Percentiles rank a stretch among this genome's conserved stretches.
Evolutionary conservation across 2,888 invertebrate genomes (phyloP).

Genomic region (Autographa pulchrina): DNA sequence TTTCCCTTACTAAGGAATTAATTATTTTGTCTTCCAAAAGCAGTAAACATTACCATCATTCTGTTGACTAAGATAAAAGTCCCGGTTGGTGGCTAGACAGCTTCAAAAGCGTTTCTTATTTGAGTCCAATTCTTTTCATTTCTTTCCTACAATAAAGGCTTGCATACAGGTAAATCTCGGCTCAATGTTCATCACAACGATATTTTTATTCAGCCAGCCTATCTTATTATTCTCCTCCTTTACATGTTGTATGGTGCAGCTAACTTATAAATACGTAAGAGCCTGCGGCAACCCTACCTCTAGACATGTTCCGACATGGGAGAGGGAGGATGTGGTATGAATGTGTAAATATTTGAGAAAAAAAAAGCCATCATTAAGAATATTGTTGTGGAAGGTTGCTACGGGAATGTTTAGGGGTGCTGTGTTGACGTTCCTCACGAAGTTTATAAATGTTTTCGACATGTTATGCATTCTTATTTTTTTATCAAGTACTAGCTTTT

Average conservation of each 20-base stretch:
- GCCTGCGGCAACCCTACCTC: conserved; percentile 62
- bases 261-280: conserved; percentile 49
- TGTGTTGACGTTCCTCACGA: conserved; percentile 59
- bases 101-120: neutral
- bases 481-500: conserved; percentile 20
- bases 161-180: neutral
- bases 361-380: conserved; percentile 68
- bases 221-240: conserved; percentile 21
- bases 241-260: conserved; percentile 22
- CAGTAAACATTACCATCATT: neutral
- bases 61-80: neutral
- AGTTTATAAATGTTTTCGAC: conserved; percentile 49
- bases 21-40: conserved; percentile 9
- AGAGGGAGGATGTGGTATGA: conserved; percentile 77
- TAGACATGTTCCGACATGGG: conserved; percentile 70
- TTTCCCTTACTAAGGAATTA: conserved; percentile 12
- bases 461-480: conserved; percentile 35
- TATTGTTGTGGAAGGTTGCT: conserved; percentile 56
- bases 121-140: neutral
- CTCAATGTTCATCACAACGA: conserved; percentile 1
- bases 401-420: conserved; percentile 60
- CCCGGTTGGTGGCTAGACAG: neutral
- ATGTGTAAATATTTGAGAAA: conserved; percentile 75
- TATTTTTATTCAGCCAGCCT: conserved; percentile 6
- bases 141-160: neutral